Base-by-base conservation (phyloP, 2,113 vertebrate genomes). In the Spilogale gracilis region DNA sequence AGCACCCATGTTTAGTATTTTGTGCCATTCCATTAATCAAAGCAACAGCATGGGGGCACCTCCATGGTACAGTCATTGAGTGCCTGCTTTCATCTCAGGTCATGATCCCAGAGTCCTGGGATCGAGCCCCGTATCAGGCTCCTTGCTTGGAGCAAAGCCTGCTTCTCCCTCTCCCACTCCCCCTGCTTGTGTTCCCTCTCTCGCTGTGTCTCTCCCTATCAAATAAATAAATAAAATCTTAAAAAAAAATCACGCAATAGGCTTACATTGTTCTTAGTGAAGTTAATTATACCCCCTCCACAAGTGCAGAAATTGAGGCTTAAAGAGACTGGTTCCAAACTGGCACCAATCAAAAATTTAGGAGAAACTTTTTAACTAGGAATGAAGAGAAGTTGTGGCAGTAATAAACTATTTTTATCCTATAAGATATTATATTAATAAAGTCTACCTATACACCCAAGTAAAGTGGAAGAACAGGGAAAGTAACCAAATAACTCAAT, bases 351-450 rank as follows among this genome's bases (percentile, higher is more conserved):
- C 18, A 86, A 91, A 91, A 87, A 11, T 43, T 65, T 54, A 82
- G 82, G 17, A 50, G 17, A 81, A 85, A 94, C 32, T 43, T 91
- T 91, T 89, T 30, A 93, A 85, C 16, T 73, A 69, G 50, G 4
- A 95, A 84, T 54, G 32, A 43, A 89, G 16, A 82, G 9, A 61
- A 82, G 7, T 9, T 85, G 38, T 76, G 78, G 21, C 25, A 60
- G 69, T 38, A 30, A 86, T 81, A 84, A 83, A 93, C 12, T 79
- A 48, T 61, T 85, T 93, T 83, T 61, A 80, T 5, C 32, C 48
- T 74, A 27, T 9, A 91, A 79, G 93, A 23, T 83, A 23, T 80
- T 95, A 79, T 54, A 89, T n/a, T 76, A 54, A 74, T 84, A 43
- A 78, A 84, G 69, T 81, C 9, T 71, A 81, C 48, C 38, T 18